Evolutionary conservation across 2,113 vertebrate genomes (phyloP).

Genomic region (Ginglymostoma cirratum): DNA sequence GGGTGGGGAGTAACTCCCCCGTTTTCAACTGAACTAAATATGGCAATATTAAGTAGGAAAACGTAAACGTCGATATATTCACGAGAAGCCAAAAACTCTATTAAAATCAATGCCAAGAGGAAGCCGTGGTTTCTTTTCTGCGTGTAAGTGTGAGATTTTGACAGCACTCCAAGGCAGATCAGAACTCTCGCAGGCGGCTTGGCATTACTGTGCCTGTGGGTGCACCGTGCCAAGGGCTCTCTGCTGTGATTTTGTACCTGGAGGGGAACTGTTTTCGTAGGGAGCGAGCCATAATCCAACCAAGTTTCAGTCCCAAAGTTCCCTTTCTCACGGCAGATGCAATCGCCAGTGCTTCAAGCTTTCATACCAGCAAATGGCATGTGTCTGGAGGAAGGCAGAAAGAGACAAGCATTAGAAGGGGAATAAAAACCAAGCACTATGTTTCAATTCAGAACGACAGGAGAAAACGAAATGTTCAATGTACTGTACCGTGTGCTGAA

Average conservation of each 20-base stretch:
- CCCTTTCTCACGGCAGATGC: neutral
- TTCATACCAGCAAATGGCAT: neutral
- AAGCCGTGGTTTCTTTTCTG: slow-evolving; percentile 11
- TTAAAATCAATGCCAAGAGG: slow-evolving; percentile 10
- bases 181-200: slow-evolving; percentile 23
- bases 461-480: neutral
- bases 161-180: slow-evolving; percentile 30
- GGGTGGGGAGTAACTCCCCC: neutral
- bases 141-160: slow-evolving; percentile 34
- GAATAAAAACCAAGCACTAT: neutral
- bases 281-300: slow-evolving; percentile 40
- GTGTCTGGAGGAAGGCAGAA: slow-evolving; percentile 23
- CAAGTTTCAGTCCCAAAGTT: neutral
- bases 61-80: neutral
- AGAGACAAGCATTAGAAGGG: neutral
- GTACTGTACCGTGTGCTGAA: neutral
- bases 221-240: slow-evolving; percentile 34
- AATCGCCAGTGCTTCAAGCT: neutral
- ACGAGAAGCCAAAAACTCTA: neutral
- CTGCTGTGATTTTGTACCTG: slow-evolving; percentile 38
- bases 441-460: neutral
- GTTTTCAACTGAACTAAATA: slow-evolving; percentile 24
- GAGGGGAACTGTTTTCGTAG: slow-evolving; percentile 30
- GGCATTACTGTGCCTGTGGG: slow-evolving; percentile 39
- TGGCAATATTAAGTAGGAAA: neutral